Evolutionary conservation across 2,888 invertebrate species (phyloP).

Genomic region (Sminthurides aquaticus): DNA sequence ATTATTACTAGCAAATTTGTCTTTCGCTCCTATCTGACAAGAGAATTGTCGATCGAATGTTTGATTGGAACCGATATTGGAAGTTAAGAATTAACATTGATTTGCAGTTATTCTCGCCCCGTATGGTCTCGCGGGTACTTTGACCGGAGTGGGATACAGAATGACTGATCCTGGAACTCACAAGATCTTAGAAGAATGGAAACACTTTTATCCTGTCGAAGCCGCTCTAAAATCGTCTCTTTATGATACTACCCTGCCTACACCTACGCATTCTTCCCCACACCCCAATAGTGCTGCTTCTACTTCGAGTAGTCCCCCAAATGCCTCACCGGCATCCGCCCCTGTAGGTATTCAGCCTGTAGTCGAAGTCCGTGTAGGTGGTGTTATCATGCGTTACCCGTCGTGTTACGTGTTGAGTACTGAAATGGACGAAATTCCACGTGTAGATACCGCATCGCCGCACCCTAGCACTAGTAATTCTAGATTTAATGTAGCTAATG

Average conservation of each 20-base stretch:
- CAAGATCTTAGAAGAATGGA: conserved; percentile 85
- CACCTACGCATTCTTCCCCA: conserved; percentile 37
- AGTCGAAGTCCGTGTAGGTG: conserved; percentile 60
- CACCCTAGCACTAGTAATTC: conserved; percentile 2
- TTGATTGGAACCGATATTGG: not conserved
- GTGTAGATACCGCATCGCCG: conserved; percentile 17
- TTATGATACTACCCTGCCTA: conserved; percentile 34
- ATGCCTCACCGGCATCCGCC: conserved; percentile 20
- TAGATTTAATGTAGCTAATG: not conserved
- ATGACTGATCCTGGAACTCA: conserved; percentile 61
- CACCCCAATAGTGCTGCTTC: conserved; percentile 19
- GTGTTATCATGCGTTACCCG: conserved; percentile 91
- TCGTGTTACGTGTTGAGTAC: conserved; percentile 87
- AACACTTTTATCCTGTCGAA: conserved; percentile 85
- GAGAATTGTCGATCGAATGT: not conserved
- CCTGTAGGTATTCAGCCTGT: conserved; percentile 46
- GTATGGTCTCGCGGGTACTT: conserved; percentile 82
- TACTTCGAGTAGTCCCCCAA: conserved; percentile 13
- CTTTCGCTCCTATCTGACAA: conserved; percentile 33
- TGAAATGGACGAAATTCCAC: conserved; percentile 63
- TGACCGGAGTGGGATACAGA: conserved; percentile 74
- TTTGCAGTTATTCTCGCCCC: conserved; percentile 83
- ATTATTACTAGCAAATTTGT: no score
- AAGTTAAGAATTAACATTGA: not conserved
- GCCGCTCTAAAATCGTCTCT: conserved; percentile 38